Evolutionary conservation across 2,113 vertebrate species (phyloP).

Genomic region (Psammodynastes pulverulentus): DNA sequence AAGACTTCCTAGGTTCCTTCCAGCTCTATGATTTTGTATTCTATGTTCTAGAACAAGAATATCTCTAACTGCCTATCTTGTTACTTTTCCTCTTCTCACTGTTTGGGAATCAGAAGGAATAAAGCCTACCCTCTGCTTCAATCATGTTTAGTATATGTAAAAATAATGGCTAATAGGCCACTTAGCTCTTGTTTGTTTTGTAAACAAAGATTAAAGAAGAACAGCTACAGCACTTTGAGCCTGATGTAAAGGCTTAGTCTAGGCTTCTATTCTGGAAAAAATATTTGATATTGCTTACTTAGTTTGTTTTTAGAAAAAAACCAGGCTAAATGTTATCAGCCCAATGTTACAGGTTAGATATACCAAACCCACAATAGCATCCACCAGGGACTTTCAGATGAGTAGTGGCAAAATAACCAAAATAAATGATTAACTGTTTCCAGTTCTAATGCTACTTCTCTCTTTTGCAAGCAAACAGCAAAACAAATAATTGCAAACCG

Average conservation of each 20-base stretch:
- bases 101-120: background rate
- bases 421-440: background rate
- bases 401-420: background rate
- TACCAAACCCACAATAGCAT: background rate
- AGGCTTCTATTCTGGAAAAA: background rate
- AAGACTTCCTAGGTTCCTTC: background rate
- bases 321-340: background rate
- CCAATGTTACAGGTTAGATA: background rate
- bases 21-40: background rate
- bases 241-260: background rate
- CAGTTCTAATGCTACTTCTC: background rate
- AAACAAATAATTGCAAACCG: constrained; percentile 1
- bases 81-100: background rate
- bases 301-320: background rate
- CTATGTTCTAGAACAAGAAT: background rate
- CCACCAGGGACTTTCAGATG: background rate
- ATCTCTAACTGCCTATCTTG: background rate
- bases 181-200: background rate
- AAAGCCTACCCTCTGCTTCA: too few relatives aligned
- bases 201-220: background rate
- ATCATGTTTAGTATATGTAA: background rate
- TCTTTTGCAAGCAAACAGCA: background rate
- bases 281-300: background rate
- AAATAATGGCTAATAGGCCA: too few relatives aligned
- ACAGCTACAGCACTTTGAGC: background rate